Percentiles rank a stretch among this genome's conserved stretches.
Conservation (phyloP, 53 echinoderm and acorn worm genomes). For the Hippasteria phrygiana region DNA sequence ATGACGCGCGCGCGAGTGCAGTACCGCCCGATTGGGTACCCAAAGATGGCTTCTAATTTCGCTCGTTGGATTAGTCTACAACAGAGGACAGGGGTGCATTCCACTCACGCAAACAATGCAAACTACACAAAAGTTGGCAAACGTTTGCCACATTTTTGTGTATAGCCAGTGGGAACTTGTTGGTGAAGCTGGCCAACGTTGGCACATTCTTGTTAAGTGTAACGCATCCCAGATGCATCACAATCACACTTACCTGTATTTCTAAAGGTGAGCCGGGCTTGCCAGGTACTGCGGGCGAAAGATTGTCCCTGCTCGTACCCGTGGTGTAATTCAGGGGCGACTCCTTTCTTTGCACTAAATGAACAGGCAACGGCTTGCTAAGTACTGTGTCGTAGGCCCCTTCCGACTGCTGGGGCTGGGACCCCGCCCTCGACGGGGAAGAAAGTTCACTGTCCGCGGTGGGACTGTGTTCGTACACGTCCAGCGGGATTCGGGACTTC, state of each 20-base stretch:
- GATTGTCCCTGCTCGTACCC: slow-evolving; percentile 4
- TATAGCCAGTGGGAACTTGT: too few relatives aligned
- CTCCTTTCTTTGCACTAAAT: slow-evolving; percentile 34
- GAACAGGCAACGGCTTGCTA: slow-evolving; percentile 50
- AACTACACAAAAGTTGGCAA: too few relatives aligned
- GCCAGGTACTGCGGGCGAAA: neutral
- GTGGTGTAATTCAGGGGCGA: slow-evolving; percentile 21
- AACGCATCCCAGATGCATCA: too few relatives aligned
- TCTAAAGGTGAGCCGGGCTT: slow-evolving; percentile 35
- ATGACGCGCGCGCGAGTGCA: too few relatives aligned
- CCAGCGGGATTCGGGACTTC: slow-evolving; percentile 24
- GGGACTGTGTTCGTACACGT: neutral
- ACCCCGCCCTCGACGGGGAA: neutral
- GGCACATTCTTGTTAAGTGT: too few relatives aligned
- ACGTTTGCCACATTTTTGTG: too few relatives aligned
- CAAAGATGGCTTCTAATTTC: too few relatives aligned
- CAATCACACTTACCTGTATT: slow-evolving; percentile 6
- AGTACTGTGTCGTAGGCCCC: slow-evolving; percentile 62
- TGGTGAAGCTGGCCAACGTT: too few relatives aligned
- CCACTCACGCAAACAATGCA: too few relatives aligned
- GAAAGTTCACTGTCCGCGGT: slow-evolving; percentile 38
- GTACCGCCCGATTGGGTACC: too few relatives aligned
- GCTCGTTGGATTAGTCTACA: too few relatives aligned
- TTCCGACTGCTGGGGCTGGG: slow-evolving; percentile 13
- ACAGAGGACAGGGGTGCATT: too few relatives aligned